Evolutionary conservation across 2,888 invertebrate species (phyloP).

Genomic region (Xanthorhoe spadicearia): DNA sequence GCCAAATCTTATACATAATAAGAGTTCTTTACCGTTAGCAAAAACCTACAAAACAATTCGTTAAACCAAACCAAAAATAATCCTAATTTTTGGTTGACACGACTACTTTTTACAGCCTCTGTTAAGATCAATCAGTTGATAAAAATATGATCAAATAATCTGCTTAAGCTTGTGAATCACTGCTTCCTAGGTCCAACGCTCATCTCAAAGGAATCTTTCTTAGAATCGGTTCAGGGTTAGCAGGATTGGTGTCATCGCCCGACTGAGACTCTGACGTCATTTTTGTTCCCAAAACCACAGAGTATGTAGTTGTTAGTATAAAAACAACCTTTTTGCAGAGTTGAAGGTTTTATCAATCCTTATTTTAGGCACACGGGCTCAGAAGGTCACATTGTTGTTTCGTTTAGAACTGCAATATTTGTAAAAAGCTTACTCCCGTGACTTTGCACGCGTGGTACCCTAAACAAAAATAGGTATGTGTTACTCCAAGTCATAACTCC

Average conservation of each 20-base stretch:
- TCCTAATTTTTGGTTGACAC: no score
- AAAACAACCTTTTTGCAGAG: constrained; percentile 14
- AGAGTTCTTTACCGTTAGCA: no score
- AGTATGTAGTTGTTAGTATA: not conserved
- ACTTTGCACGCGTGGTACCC: no score
- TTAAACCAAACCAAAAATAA: no score
- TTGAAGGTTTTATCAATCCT: constrained; percentile 16
- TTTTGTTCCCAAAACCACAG: constrained; percentile 28
- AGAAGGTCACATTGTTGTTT: constrained; percentile 4
- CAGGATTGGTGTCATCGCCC: constrained; percentile 41
- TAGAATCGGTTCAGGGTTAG: constrained; percentile 44
- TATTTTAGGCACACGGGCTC: not conserved
- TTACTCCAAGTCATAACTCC: no score
- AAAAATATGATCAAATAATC: constrained; percentile 32
- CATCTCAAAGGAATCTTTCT: constrained; percentile 35
- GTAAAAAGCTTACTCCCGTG: no score
- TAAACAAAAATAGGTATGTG: no score
- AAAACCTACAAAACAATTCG: no score
- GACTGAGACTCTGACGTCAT: constrained; percentile 41
- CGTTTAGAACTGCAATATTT: not conserved
- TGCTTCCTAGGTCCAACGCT: constrained; percentile 29
- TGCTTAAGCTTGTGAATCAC: constrained; percentile 37
- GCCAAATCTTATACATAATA: no score
- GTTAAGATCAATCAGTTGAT: constrained; percentile 40
- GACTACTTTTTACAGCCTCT: no score